Base-by-base conservation (phyloP, 2,888 invertebrate genomes). In the Pseudeuparius sepicola region DNA sequence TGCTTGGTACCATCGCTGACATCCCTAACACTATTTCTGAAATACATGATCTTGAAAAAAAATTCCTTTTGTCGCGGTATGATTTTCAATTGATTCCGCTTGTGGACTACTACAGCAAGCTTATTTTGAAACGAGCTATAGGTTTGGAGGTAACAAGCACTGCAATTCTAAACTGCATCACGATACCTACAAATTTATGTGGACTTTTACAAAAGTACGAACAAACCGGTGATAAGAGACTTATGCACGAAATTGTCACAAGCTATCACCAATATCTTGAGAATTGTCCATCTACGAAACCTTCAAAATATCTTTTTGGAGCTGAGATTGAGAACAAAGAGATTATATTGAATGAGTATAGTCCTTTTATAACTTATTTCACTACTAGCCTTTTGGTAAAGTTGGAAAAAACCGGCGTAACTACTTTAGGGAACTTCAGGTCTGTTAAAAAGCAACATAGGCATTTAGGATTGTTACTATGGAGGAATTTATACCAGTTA, bases 401-500 rank as follows among this genome's bases (percentile, higher is more conserved):
- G 38, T 33, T 34, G 30, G 47, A 26, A n/a, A n/a, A n/a, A n/a
- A n/a, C n/a, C n/a, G n/a, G n/a, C n/a, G n/a, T n/a, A n/a, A n/a
- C n/a, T n/a, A 63, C 70, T 2, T 58, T 78, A 28, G 68, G 68
- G 23, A 64, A 68, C 27, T 67, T 69, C 40, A 56, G 56, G 9
- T 58, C 65, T 13, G 65, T 70, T 44, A 64, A 66, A 1, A 48
- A 56, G 11, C 70, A 73, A 41, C 54, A 76, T 20, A 59, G 55
- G 18, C 57, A 56, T 3, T 47, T 78, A 10, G 66, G 68, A 42
- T 64, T 67, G 40, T 57, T 70, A 7, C 45, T 79, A 4, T 79
- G 78, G 78, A 70, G 66, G 36, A 78, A 78, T 51, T 65, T 70
- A 29, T 64, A 65, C 1, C n/a, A n/a, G n/a, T n/a, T n/a, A n/a